phyloP scores from a whole-genome alignment of 2,113 vertebrate genomes.

The Mohoua ochrocephala region DNA sequence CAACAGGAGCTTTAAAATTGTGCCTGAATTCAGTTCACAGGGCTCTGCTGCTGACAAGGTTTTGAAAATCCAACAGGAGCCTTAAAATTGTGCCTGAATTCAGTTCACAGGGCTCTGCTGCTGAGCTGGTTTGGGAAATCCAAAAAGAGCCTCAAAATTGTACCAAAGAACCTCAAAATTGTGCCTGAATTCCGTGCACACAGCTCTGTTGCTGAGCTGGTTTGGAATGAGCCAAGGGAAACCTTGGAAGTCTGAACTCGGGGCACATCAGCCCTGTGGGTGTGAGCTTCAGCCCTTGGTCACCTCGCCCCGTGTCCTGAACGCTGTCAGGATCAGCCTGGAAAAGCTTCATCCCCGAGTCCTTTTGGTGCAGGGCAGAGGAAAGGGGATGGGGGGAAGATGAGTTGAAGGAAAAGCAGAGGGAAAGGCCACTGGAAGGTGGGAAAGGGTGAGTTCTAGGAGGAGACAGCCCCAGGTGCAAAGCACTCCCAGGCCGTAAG shows the following conservation, averaged over 20 bases:
- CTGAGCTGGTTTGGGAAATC: background rate
- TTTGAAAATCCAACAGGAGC: rapidly evolving
- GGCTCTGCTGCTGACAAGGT: background rate
- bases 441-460: background rate
- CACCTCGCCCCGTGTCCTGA: background rate
- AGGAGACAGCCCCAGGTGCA: background rate
- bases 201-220: background rate
- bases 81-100: rapidly evolving
- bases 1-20: rapidly evolving
- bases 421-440: background rate
- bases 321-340: background rate
- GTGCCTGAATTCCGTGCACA: background rate
- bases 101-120: background rate
- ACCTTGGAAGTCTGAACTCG: background rate
- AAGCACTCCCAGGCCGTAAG: background rate
- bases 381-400: background rate
- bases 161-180: too few relatives aligned
- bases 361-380: background rate
- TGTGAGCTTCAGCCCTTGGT: background rate
- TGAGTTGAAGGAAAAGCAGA: background rate
- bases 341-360: background rate
- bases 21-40: rapidly evolving
- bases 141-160: too few relatives aligned
- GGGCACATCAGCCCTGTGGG: background rate
- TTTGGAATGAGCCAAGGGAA: rapidly evolving